Base-by-base conservation (phyloP, 2,113 vertebrate genomes). In the Oxyruncus cristatus region DNA sequence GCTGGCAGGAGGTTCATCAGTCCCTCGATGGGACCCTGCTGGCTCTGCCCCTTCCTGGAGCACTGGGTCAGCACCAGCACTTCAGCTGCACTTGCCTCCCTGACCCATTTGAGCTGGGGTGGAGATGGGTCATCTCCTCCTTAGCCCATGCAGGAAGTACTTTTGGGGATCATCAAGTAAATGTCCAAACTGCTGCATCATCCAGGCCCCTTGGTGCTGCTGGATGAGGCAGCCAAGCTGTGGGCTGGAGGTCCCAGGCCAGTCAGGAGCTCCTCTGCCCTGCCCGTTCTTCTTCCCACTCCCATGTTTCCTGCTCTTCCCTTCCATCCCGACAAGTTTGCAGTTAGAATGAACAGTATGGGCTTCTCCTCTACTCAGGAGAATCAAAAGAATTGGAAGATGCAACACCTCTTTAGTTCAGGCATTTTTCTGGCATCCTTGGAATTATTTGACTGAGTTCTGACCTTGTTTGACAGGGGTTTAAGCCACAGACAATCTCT, bases 191-290 rank as follows among this genome's bases (percentile, higher is more conserved):
- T 67, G 17, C 55, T 63, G 41, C 49, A 13, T 12, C 18, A 6
- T 24, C 28, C 0, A 0, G 30, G 26, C 3, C 32, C 18, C 21
- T 26, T 0, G 3, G 33, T 52, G 68, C 56, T 3, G 12, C 49
- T 33, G 65, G 66, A 53, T 0, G 8, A 28, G 37, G 56, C 19
- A 75, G 62, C 15, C 15, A 37, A 76, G 50, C 46, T 68, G 37
- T 20, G 3, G 4, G 49, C 32, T 84, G 6, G 3, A 16, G 41
- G 20, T 16, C 2, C 0, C 4, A 8, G 84, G 35, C 2, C 62
- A 91, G 17, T 42, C 14, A 2, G 5, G 66, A 74, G 28, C 5
- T 13, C 47, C 50, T 80, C 35, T 14, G 32, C n/a, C 12, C 14
- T 72, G 26, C 39, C 49, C 35, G 47, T n/a, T 53, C 49, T 23